phyloP scores from a whole-genome alignment of 2,888 invertebrate species.

The Lamellibrachia satsuma region DNA sequence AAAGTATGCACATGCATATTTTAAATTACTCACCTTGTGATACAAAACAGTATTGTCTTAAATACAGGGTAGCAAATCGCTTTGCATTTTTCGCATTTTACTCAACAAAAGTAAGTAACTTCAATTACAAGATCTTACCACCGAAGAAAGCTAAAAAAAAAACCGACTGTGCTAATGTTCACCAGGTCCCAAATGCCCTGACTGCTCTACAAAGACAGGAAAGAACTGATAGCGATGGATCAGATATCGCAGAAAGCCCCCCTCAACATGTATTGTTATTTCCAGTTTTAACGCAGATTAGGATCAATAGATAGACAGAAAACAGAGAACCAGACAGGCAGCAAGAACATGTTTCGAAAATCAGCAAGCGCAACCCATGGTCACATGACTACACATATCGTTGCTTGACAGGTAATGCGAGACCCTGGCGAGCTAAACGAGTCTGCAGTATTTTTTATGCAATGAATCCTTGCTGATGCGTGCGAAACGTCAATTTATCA shows the following conservation, averaged over 20 bases:
- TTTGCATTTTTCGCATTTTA: not conserved
- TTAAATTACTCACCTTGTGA: not conserved
- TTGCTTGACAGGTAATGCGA: not conserved
- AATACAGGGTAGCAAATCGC: not conserved
- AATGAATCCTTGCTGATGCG: not conserved
- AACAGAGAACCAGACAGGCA: not conserved
- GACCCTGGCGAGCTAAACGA: not conserved
- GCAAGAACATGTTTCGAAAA: not conserved
- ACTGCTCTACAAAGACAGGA: not conserved
- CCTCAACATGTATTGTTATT: not conserved
- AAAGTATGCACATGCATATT: not conserved
- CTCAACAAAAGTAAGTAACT: not conserved
- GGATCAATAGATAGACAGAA: not conserved
- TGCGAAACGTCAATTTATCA: not conserved
- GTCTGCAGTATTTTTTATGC: not conserved
- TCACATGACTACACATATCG: not conserved
- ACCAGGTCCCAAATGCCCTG: not conserved
- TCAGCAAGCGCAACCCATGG: not conserved
- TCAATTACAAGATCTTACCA: not conserved
- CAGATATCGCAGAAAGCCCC: slow-evolving; percentile 4
- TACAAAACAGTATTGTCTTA: not conserved
- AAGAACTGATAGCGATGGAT: not conserved
- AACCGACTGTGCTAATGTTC: not conserved
- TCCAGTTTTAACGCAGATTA: slow-evolving; percentile 2
- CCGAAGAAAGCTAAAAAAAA: not conserved